A percentile compares a stretch with the other conserved stretches of the same genome.
Evolutionary conservation across 2,888 invertebrate genomes (phyloP).

Genomic region (Polydrusus pterygomalis): DNA sequence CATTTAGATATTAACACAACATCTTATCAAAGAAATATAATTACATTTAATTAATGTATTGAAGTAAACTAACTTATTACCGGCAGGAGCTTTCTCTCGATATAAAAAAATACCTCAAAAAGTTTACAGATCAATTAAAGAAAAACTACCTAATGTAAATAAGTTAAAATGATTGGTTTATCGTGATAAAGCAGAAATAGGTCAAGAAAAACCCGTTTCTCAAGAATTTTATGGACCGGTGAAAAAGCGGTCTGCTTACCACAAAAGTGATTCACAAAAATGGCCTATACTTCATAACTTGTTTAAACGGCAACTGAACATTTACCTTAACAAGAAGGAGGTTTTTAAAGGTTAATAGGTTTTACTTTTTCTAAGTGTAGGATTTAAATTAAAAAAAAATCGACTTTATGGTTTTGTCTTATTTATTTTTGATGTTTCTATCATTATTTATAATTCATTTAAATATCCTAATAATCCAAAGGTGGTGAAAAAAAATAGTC

Average conservation of each 20-base stretch:
- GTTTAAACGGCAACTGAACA: background rate
- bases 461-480: no score
- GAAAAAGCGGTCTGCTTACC: conserved; percentile 26
- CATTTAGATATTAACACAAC: no score
- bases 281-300: conserved; percentile 19
- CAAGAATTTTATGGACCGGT: conserved; percentile 23
- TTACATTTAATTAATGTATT: background rate
- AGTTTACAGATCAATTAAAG: background rate
- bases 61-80: background rate
- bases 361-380: background rate
- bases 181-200: conserved; percentile 25
- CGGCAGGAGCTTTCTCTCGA: background rate
- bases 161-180: conserved; percentile 15
- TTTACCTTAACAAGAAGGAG: conserved; percentile 6
- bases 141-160: conserved; percentile 16
- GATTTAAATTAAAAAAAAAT: no score
- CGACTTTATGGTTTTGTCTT: no score
- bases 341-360: background rate
- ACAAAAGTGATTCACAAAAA: conserved; percentile 32
- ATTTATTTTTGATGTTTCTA: no score
- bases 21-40: no score
- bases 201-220: conserved; percentile 33
- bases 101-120: background rate
- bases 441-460: no score
- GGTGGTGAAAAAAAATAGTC: no score